Base-by-base conservation (phyloP, 2,113 vertebrate species). In the Madoqua kirkii region DNA sequence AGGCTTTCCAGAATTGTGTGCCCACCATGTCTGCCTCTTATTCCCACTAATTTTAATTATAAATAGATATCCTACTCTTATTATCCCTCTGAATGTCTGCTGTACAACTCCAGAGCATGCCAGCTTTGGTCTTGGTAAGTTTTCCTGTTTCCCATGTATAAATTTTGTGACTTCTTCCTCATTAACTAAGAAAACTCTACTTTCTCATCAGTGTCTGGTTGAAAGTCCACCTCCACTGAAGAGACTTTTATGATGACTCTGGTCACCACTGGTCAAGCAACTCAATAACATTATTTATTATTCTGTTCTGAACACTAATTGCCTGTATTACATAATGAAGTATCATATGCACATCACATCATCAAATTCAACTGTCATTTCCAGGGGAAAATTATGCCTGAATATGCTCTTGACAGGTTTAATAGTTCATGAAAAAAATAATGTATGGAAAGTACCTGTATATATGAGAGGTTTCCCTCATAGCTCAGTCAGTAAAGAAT, bases 331-430 rank as follows among this genome's bases (percentile, higher is more conserved):
- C 2, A 88, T 86, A 81, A 89, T 81, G 93, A 27, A 76, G 40
- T 43, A 78, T 19, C 31, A 85, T 33, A 85, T 36, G 11, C 64
- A 90, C 1, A 81, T 31, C 2, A 33, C 4, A 59, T 48, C 87
- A 92, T 83, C 48, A 87, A 45, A 60, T 23, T 94, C 55, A 96
- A 81, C 36, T 93, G 27, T 84, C 31, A 96, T 74, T 96, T 95
- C 23, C 59, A 29, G 52, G 12, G 45, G 27, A 59, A 89, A 89
- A 89, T 57, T 74, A 79, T 83, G 36, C 17, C 33, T 64, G 6
- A 62, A 90, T 57, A 83, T 90, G 21, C 3, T 67, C 25, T 83
- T 91, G 10, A 25, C 60, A 48, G 9, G 87, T 12, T 25, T 50
- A 55, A 93, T 57, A 2, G 25, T 62, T 31, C 11, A 43, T 57